Conservation (phyloP, 1,140 invertebrate species). For the Megalonaias nervosa region DNA sequence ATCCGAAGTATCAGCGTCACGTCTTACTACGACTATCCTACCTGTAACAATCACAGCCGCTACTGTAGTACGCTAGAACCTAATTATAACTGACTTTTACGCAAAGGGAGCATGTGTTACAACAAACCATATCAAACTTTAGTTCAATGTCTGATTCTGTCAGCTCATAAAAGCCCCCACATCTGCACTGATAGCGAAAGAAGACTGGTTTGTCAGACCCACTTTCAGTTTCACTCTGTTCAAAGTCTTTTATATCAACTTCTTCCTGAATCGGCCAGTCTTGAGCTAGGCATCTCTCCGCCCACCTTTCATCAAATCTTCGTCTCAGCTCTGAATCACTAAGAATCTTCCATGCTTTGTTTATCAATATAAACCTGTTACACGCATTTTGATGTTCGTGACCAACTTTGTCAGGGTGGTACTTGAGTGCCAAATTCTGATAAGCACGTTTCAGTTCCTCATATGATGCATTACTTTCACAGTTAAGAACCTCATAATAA, state of each 20-base stretch:
- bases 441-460: slow-evolving; percentile 51
- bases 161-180: slow-evolving; percentile 58
- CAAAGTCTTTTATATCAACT: slow-evolving; percentile 59
- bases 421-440: slow-evolving; percentile 41
- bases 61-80: too few species aligned
- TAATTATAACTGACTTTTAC: slow-evolving; percentile 49
- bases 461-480: slow-evolving; percentile 33
- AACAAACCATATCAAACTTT: slow-evolving; percentile 60
- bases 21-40: too few species aligned
- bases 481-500: slow-evolving; percentile 52
- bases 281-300: slow-evolving; percentile 54
- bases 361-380: slow-evolving; percentile 51
- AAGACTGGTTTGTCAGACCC: background rate
- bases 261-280: slow-evolving; percentile 63
- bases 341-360: slow-evolving; percentile 62
- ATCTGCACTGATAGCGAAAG: slow-evolving; percentile 55
- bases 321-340: slow-evolving; percentile 48
- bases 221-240: slow-evolving; percentile 9
- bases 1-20: too few species aligned
- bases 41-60: too few species aligned
- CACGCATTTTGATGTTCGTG: background rate
- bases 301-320: slow-evolving; percentile 58
- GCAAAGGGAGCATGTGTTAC: slow-evolving; percentile 63
- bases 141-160: slow-evolving; percentile 47
- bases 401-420: slow-evolving; percentile 61